Evolutionary conservation across 2,888 invertebrate species (phyloP).

Genomic region (Scaptomyza caliginosa): DNA sequence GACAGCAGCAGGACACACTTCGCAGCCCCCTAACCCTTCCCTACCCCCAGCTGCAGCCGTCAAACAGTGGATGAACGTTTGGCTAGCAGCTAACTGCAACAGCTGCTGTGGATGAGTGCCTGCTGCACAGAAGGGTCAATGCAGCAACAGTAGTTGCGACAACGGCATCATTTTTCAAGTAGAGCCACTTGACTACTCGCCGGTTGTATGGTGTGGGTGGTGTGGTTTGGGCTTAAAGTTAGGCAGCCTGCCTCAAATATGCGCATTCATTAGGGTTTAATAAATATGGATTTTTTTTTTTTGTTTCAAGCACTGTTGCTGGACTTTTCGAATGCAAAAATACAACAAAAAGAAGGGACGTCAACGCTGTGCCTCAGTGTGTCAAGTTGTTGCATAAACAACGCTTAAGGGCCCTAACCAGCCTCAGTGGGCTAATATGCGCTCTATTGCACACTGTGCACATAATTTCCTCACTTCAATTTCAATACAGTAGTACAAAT

Average conservation of each 20-base stretch:
- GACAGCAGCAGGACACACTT: conserved; percentile 21
- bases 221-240: conserved; percentile 12
- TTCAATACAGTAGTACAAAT: neutral
- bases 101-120: conserved; percentile 69
- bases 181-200: conserved; percentile 59
- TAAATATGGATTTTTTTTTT: conserved; percentile 57
- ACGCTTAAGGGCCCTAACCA: conserved; percentile 4
- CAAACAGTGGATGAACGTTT: conserved; percentile 40
- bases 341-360: conserved; percentile 31
- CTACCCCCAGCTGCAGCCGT: conserved; percentile 36
- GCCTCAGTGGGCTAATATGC: conserved; percentile 20
- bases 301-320: conserved; percentile 43
- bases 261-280: conserved; percentile 78
- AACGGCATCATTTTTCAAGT: conserved; percentile 75
- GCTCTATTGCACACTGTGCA: neutral
- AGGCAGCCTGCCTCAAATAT: conserved; percentile 59
- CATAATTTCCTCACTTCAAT: conserved; percentile 1
- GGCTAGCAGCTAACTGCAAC: conserved; percentile 44
- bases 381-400: conserved; percentile 47
- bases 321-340: conserved; percentile 35
- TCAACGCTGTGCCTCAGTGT: conserved; percentile 48
- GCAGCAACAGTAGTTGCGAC: conserved; percentile 56
- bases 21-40: too few species aligned
- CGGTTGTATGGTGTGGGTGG: conserved; percentile 23
- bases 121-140: conserved; percentile 66